Evolutionary conservation across 2,888 invertebrate species (phyloP), one percentile per base, ranked within the genome.

Genomic region (Alloscopus bannaensis): DNA sequence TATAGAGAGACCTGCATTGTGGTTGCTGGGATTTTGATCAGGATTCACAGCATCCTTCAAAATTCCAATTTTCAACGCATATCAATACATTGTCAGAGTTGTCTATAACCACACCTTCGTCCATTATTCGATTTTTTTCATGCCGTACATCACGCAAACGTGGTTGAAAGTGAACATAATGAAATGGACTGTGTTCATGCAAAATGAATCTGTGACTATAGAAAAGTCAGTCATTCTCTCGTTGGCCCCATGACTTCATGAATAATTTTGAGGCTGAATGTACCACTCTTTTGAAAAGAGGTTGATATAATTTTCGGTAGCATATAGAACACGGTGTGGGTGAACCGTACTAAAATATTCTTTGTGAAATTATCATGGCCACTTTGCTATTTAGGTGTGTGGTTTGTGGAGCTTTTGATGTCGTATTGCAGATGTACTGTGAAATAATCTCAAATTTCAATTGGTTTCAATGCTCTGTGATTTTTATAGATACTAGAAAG

Each of bases 281-380:
- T 50, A 50, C 18, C 18, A 11, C 50, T 50, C 20, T 20, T 8
- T n/a, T n/a, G n/a, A n/a, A n/a, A n/a, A n/a, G n/a, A n/a, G n/a
- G n/a, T n/a, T n/a, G n/a, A n/a, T n/a, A n/a, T n/a, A n/a, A n/a
- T 36, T 13, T 36, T 36, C 13, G 36, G 8, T 36, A 6, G 8
- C 36, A 36, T 36, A 36, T 36, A 36, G 13, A 8, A 36, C 13
- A 13, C 36, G 36, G 13, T 36, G 36, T 36, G 13, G 6, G 13
- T 36, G 36, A n/a, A n/a, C 28, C 55, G n/a, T 55, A 28, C 55
- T 55, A 55, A 55, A 55, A 55, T 55, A 55, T 55, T 55, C 55
- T 20, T 26, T 55, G 45, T 45, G 18, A 45, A 45, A 4, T 45
- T n/a, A n/a, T n/a, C n/a, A n/a, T n/a, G n/a, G n/a, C n/a, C n/a